Base-by-base conservation (phyloP, 2,797 vertebrate species). In the Rhodeus uyekii region DNA sequence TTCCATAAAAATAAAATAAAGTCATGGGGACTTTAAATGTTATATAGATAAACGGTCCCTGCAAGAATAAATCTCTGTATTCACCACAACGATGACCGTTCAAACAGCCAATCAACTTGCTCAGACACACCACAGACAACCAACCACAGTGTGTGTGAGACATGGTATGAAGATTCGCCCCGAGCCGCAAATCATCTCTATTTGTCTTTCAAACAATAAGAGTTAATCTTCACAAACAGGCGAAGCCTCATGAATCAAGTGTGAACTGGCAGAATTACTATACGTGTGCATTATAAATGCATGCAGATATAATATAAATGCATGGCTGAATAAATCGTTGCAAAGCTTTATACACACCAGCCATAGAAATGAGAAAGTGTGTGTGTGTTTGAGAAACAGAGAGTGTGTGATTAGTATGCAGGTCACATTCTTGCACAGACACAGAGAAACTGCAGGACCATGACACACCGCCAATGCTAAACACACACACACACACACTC, bases 331-430 rank as follows among this genome's bases (percentile, higher is more conserved):
- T n/a, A 64, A 63, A 10, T 60, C 55, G 16, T 29, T 29, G 29
- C 27, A 60, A 58, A 65, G 60, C 18, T 75, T 58, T 76, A 55
- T 22, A 24, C 69, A 38, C 71, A 27, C n/a, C 38, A 42, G 36
- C 48, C 44, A 44, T 8, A 55, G 24, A 27, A 72, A 67, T 81
- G 44, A 63, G 39, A 48, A n/a, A 64, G 42, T 67, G 46, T 55
- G 55, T 46, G 55, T 22, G 64, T 34, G 53, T 75, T 5, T 50
- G 18, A n/a, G 72, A 58, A 5, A 27, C 22, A 53, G 46, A 55
- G 32, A 50, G 63, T 19, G 38, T 32, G 72, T 8, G 44, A 84
- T 86, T 76, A 82, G 46, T 67, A 86, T 86, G 69, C 85, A 67
- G 83, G 74, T 86, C 82, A 82, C 81, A 73, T 82, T 50, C 58